Percentiles rank a stretch among this genome's conserved stretches.
Evolutionary conservation across 2,113 vertebrate species (phyloP).

Genomic region (Grammomys dolichurus): DNA sequence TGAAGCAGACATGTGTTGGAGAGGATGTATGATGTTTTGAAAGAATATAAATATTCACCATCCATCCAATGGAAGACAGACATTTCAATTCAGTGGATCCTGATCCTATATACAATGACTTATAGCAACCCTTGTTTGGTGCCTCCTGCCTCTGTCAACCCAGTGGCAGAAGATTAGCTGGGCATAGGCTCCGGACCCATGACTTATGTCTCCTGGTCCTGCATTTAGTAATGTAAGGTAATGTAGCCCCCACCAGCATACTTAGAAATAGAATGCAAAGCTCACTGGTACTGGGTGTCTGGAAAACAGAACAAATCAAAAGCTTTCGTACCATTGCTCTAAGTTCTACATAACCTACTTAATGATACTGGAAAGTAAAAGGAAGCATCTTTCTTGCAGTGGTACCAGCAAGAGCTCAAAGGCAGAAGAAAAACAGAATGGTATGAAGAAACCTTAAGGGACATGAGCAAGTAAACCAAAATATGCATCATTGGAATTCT

Average conservation of each 20-base stretch:
- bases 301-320: neutral
- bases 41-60: neutral
- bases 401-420: neutral
- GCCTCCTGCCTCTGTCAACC: neutral
- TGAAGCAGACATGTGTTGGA: too few species aligned
- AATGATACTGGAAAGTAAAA: neutral
- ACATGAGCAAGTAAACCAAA: neutral
- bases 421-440: neutral
- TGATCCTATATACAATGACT: neutral
- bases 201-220: neutral
- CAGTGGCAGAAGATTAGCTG: neutral
- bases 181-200: neutral
- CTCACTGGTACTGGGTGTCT: neutral
- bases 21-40: too few species aligned
- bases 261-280: neutral
- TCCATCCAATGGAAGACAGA: neutral
- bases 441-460: neutral
- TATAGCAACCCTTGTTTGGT: neutral
- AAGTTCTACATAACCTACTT: neutral
- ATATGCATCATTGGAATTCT: neutral
- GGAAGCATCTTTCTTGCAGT: neutral
- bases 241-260: neutral
- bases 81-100: neutral
- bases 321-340: neutral
- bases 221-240: neutral